Evolutionary conservation across 2,888 invertebrate species (phyloP).

Genomic region (Cantharis rustica): DNA sequence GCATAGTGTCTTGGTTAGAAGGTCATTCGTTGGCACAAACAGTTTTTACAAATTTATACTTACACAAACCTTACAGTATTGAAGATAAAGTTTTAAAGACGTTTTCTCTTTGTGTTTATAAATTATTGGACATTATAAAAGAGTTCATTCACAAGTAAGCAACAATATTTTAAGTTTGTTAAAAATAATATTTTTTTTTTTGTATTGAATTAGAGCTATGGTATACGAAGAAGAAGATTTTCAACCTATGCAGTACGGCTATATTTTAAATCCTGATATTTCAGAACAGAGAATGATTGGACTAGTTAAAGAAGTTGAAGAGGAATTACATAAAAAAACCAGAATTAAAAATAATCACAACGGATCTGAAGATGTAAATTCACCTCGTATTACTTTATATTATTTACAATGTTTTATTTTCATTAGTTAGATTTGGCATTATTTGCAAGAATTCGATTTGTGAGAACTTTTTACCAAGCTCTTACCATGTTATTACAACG

Average conservation of each 20-base stretch:
- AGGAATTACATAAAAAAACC: slow-evolving; percentile 61
- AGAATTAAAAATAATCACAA: slow-evolving; percentile 13
- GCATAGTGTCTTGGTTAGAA: slow-evolving; percentile 96
- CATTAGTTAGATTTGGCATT: slow-evolving; percentile 58
- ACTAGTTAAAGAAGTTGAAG: slow-evolving; percentile 88
- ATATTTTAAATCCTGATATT: slow-evolving; percentile 80
- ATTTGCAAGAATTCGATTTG: slow-evolving; percentile 83
- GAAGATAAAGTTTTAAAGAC: slow-evolving; percentile 81
- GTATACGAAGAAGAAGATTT: slow-evolving; percentile 97
- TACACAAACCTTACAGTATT: slow-evolving; percentile 88
- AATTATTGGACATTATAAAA: slow-evolving; percentile 86
- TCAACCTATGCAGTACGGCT: slow-evolving; percentile 90
- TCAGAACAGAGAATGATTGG: slow-evolving; percentile 80
- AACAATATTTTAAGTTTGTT: not conserved
- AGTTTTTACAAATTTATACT: slow-evolving; percentile 93
- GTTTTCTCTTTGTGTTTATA: slow-evolving; percentile 86
- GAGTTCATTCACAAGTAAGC: slow-evolving; percentile 85
- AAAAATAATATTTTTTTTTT: not conserved
- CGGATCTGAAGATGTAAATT: not conserved
- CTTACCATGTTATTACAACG: slow-evolving; percentile 65
- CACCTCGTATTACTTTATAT: not conserved
- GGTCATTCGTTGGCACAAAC: slow-evolving; percentile 97
- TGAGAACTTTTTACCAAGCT: slow-evolving; percentile 83
- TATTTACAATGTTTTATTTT: not conserved
- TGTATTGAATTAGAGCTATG: slow-evolving; percentile 64